Percentiles rank a stretch among this genome's conserved stretches.
These are phyloP conservation scores for Zeuzera pyrina DNA, from an alignment of 2,888 invertebrate genomes.

Conservation along the genomic window DNA sequence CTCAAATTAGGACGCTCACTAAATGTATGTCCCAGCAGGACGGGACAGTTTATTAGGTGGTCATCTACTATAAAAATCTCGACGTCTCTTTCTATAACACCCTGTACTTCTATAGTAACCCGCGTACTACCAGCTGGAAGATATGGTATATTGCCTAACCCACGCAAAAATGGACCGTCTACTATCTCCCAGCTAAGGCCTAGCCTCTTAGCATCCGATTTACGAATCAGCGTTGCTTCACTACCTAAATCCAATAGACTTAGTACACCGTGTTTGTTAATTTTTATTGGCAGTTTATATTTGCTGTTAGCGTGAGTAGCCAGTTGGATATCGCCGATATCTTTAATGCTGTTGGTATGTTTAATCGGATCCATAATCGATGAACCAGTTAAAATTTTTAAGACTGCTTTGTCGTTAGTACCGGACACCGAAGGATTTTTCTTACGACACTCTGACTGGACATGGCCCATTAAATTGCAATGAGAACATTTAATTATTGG, in stretches of 20 bases:
- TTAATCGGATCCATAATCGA: too few species aligned
- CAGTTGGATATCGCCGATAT: too few species aligned
- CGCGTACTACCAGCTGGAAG: neutral
- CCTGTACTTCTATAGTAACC: constrained; percentile 1
- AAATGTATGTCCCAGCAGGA: constrained; percentile 7
- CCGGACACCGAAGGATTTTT: too few species aligned
- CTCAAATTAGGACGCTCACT: constrained; percentile 5
- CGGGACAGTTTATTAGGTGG: neutral
- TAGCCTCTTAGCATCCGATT: neutral
- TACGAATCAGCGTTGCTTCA: neutral
- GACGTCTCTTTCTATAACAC: neutral
- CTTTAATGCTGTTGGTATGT: too few species aligned
- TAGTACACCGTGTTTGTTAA: neutral
- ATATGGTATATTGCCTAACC: neutral
- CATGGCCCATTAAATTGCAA: too few species aligned
- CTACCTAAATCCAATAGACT: constrained; percentile 1
- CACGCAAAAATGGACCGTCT: neutral
- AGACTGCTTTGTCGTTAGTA: too few species aligned
- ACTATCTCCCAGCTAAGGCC: neutral
- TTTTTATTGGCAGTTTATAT: neutral
- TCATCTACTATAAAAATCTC: neutral
- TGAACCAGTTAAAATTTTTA: too few species aligned
- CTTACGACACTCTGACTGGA: too few species aligned
- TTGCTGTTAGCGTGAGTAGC: too few species aligned
- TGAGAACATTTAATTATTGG: too few species aligned